Evolutionary conservation across 2,797 vertebrate genomes (phyloP).

Genomic region (Rhinoraja longicauda): DNA sequence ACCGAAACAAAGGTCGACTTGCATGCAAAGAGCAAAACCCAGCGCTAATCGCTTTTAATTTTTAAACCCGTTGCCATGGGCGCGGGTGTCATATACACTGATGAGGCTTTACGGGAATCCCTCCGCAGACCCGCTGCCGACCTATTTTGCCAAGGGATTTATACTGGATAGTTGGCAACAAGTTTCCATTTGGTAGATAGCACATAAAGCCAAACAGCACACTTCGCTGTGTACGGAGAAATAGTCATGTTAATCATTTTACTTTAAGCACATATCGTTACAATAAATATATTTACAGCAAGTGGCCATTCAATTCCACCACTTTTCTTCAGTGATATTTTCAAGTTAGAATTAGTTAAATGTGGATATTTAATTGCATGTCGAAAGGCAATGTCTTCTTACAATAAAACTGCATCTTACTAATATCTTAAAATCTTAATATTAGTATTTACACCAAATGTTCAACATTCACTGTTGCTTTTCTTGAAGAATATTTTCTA

Average conservation of each 20-base stretch:
- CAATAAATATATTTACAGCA: too few species aligned
- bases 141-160: not conserved
- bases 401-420: too few species aligned
- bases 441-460: too few species aligned
- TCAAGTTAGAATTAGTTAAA: too few species aligned
- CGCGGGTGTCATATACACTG: not conserved
- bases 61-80: conserved; percentile 19
- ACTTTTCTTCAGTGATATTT: too few species aligned
- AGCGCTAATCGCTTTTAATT: not conserved
- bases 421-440: too few species aligned
- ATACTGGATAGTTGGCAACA: not conserved
- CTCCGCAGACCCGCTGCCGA: not conserved
- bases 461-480: too few species aligned
- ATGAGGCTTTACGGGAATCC: not conserved
- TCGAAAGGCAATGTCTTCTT: too few species aligned
- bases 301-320: too few species aligned
- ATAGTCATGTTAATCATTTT: not conserved
- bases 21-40: not conserved
- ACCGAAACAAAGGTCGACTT: not conserved
- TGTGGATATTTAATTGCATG: too few species aligned
- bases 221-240: not conserved
- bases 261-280: not conserved
- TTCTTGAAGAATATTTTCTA: too few species aligned
- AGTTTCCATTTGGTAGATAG: not conserved
- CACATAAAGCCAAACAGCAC: not conserved